Evolutionary conservation across 2,113 vertebrate genomes (phyloP).

Genomic region (Leptobrachium leishanense): DNA sequence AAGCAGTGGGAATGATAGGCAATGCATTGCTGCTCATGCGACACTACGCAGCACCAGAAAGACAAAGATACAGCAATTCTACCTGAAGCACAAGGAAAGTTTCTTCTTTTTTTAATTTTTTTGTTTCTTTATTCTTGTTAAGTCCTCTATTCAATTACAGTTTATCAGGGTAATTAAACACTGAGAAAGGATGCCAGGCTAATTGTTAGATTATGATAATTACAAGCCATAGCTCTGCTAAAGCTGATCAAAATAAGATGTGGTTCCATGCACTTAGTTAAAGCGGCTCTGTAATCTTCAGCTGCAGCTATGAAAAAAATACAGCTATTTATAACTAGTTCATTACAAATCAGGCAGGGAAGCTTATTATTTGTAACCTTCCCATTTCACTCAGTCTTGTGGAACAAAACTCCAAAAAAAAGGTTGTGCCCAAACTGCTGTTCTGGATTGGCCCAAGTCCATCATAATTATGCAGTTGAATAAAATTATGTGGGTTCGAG

Average conservation of each 20-base stretch:
- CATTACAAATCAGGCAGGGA: conserved; percentile 79
- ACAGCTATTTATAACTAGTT: conserved; percentile 77
- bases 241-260: conserved; percentile 81
- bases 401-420: conserved; percentile 67
- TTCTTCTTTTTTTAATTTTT: conserved; percentile 57
- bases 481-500: conserved; percentile 64
- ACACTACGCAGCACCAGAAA: conserved; percentile 53
- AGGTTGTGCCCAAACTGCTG: conserved; percentile 69
- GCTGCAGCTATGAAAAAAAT: conserved; percentile 58
- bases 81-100: conserved; percentile 26
- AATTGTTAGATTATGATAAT: conserved; percentile 96
- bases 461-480: conserved; percentile 89
- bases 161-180: conserved; percentile 87
- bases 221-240: conserved; percentile 82
- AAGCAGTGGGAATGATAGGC: conserved; percentile 54
- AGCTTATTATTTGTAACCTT: conserved; percentile 71
- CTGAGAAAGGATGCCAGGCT: conserved; percentile 82
- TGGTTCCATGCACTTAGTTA: conserved; percentile 72
- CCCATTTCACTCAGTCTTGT: conserved; percentile 56
- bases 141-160: conserved; percentile 74
- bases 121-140: conserved; percentile 73
- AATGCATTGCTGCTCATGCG: conserved; percentile 50
- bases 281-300: conserved; percentile 65
- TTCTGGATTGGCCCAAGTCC: conserved; percentile 80
- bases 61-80: conserved; percentile 47